phyloP scores from a whole-genome alignment of 2,797 vertebrate species.

The Sebastes vulpes region DNA sequence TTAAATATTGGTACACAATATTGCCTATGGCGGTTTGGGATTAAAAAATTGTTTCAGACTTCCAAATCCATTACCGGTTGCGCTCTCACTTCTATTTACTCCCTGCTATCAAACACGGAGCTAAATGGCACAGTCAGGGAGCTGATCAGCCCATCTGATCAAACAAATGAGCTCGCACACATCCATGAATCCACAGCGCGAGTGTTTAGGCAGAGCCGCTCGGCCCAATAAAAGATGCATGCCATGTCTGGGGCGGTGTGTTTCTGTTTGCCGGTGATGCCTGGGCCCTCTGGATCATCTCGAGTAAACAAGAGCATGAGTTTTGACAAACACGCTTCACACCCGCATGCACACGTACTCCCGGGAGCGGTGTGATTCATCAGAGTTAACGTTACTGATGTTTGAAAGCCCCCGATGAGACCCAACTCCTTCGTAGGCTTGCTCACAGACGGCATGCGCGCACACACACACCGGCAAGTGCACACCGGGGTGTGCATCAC shows the following conservation, averaged over 20 bases:
- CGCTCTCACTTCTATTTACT: neutral
- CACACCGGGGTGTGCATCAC: conserved; percentile 8
- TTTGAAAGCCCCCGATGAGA: conserved; percentile 71
- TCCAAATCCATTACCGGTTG: neutral
- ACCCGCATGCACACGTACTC: conserved; percentile 60
- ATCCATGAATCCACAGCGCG: conserved; percentile 15
- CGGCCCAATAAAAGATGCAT: conserved; percentile 76
- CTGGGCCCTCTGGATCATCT: conserved; percentile 69
- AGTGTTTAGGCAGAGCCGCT: conserved; percentile 49
- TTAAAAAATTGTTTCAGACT: neutral
- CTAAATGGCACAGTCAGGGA: conserved; percentile 45
- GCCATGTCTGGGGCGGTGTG: conserved; percentile 47
- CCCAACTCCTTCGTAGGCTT: conserved; percentile 40
- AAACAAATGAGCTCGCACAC: conserved; percentile 40
- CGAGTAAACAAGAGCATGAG: conserved; percentile 74
- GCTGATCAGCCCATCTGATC: conserved; percentile 52
- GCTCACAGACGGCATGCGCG: neutral
- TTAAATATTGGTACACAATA: neutral
- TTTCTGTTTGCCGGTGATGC: conserved; percentile 58
- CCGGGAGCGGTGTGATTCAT: conserved; percentile 73
- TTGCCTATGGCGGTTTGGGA: neutral
- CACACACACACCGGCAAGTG: neutral
- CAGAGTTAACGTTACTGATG: conserved; percentile 72
- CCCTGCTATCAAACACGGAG: conserved; percentile 8
- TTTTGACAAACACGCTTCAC: conserved; percentile 78